Base-by-base conservation (phyloP, 2,888 invertebrate species). In the Eupithecia insigniata region DNA sequence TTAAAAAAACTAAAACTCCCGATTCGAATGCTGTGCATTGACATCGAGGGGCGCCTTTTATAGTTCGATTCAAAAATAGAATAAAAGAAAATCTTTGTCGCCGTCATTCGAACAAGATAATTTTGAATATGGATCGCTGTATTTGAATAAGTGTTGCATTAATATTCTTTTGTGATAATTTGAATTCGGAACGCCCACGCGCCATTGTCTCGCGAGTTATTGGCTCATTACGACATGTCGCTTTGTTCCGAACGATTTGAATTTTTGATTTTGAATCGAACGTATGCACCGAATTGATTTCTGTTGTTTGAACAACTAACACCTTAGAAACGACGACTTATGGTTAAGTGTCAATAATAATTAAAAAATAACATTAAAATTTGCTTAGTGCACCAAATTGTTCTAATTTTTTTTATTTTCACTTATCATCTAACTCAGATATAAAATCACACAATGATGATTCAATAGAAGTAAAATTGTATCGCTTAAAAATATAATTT, bases 91-190 rank as follows among this genome's bases (percentile, higher is more conserved):
- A 88, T 87, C 79, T 84, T 86, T 86, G 88, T 89, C 90, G 87
- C 86, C 88, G 87, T 88, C 90, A 88, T 90, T 91, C 87, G 89
- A 90, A 90, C 89, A 88, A 89, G 90, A 91, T 89, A 91, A 89
- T 91, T 91, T 87, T 91, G 92, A 92, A 92, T 92, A 92, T 91
- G 90, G 90, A 91, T 90, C 90, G 85, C 82, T 86, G 85, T 87
- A 93, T 94, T 93, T 93, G 93, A 94, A 93, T 93, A 92, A 94
- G 91, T 92, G 93, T 90, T 87, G 89, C 93, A 92, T 94, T 92
- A 93, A 92, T 93, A 93, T 93, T 93, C 94, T 92, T 93, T 92
- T 92, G 92, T 92, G 92, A 90, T 92, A 91, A 92, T 92, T 91
- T 90, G 90, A 90, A 89, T 92, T 92, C 87, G 88, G 87, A 88